Evolutionary conservation across 35 echinoderm and acorn worm genomes (phyloP).

Genomic region (Hemicentrotus pulcherrimus): DNA sequence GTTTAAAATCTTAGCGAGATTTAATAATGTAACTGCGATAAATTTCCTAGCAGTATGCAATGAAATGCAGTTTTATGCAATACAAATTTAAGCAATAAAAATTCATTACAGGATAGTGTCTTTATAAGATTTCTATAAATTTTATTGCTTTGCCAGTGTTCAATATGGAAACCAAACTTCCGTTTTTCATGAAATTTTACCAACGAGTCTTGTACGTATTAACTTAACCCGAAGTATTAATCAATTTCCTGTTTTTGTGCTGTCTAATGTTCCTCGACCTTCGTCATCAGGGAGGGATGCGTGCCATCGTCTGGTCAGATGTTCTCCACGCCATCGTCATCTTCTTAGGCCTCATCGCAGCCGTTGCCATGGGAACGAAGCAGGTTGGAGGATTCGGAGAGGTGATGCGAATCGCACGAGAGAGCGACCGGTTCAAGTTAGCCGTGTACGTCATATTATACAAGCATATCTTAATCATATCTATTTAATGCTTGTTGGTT

Average conservation of each 20-base stretch:
- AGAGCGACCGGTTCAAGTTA: conserved; percentile 75
- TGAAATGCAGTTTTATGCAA: too few relatives aligned
- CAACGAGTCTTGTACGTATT: too few relatives aligned
- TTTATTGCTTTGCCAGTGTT: too few relatives aligned
- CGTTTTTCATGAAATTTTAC: too few relatives aligned
- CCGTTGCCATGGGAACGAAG: conserved; percentile 72
- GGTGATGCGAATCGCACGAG: conserved; percentile 72
- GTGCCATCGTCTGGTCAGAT: conserved; percentile 97
- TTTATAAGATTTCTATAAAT: too few relatives aligned
- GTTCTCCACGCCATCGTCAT: conserved; percentile 87
- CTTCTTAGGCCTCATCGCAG: conserved; percentile 82
- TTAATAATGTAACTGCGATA: too few relatives aligned
- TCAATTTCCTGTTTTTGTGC: not conserved
- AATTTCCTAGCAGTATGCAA: too few relatives aligned
- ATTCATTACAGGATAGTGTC: too few relatives aligned
- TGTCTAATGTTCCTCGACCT: not conserved
- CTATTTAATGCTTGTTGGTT: not conserved
- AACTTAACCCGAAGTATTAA: too few relatives aligned
- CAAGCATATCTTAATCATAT: not conserved
- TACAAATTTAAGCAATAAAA: too few relatives aligned
- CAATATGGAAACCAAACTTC: too few relatives aligned
- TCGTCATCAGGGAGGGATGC: conserved; percentile 82
- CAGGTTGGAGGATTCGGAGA: conserved; percentile 71
- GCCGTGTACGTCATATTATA: conserved; percentile 71
- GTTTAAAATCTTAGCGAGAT: too few relatives aligned